Conservation (phyloP, 2,797 vertebrate genomes). For the Ambastaia sidthimunki region DNA sequence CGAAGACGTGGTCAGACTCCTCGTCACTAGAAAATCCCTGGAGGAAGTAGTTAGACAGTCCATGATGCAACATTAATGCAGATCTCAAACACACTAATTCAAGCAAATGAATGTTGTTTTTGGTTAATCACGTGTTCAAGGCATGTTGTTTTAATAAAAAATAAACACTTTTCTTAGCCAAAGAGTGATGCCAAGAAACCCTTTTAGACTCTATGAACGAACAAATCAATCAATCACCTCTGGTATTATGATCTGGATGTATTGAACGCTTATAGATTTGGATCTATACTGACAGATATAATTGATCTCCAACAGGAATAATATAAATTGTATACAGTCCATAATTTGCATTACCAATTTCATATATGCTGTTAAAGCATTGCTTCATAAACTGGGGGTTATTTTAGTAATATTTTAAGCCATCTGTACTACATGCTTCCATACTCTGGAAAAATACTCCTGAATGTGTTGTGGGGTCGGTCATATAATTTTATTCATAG, state of each 20-base stretch:
- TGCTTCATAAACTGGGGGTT: neutral
- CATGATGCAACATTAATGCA: slow-evolving; percentile 73
- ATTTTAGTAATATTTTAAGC: neutral
- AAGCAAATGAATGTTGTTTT: slow-evolving; percentile 30
- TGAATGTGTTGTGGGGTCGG: neutral
- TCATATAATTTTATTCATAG: neutral
- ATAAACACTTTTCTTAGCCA: slow-evolving; percentile 36
- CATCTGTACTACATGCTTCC: neutral
- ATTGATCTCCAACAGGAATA: neutral
- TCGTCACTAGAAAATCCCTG: slow-evolving; percentile 91
- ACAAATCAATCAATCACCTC: neutral
- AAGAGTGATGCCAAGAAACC: slow-evolving; percentile 24
- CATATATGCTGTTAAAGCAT: neutral
- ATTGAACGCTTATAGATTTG: neutral
- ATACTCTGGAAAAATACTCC: neutral
- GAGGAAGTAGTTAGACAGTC: slow-evolving; percentile 90
- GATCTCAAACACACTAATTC: slow-evolving; percentile 7
- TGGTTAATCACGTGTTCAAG: slow-evolving; percentile 27
- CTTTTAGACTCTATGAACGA: neutral
- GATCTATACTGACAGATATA: neutral
- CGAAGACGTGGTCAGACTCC: slow-evolving; percentile 90
- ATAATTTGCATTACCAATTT: neutral
- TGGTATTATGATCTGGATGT: neutral
- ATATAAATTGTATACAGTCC: slow-evolving; percentile 6
- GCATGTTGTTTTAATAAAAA: slow-evolving; percentile 14